Base-by-base conservation (phyloP, 1,140 invertebrate species). In the Trichonephila clavipes region DNA sequence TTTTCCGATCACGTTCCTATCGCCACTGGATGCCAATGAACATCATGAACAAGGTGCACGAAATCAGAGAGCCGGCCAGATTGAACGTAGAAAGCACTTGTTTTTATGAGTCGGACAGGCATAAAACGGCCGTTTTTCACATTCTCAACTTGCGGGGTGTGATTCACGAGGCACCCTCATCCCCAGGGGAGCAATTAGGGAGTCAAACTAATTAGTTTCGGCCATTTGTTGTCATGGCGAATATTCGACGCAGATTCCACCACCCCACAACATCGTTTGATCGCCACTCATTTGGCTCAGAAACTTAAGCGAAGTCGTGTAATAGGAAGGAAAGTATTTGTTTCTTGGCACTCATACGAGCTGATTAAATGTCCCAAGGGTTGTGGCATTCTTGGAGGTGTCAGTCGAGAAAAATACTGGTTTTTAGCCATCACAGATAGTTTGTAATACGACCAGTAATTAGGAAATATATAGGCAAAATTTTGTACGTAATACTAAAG, bases 191-290 rank as follows among this genome's bases (percentile, higher is more conserved):
- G 24, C 34, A 40, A 24, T 62, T 83, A 83, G 10, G 85, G n/a
- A 24, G n/a, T 69, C 64, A 2, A 16, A 44, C 62, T 88, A 88
- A 88, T 88, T 88, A 88, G 28, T 66, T 88, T 69, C 18, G 34
- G 61, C 87, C 87, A 88, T 88, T 88, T 88, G 87, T 88, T 88
- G 87, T 88, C 87, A 88, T 88, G 87, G 40, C 34, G 24, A 88
- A 59, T 8, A n/a, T n/a, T 24, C 10, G 66, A 69, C 66, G 40
- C 77, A 82, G 44, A 82, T 69, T 69, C n/a, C 6, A n/a, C 3
- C 66, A 51, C 51, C 51, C 7, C 7, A 51, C 3, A 28, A 24
- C 66, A 69, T 69, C 66, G 66, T 69, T n/a, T n/a, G 66, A n/a
- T 4, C 10, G 66, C n/a, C 10, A 21, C 10, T 69, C 66, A 24